Evolutionary conservation across 30 jellyfish, hydroid and myxozoan species (phyloP).

Genomic region (Aurelia sp.): DNA sequence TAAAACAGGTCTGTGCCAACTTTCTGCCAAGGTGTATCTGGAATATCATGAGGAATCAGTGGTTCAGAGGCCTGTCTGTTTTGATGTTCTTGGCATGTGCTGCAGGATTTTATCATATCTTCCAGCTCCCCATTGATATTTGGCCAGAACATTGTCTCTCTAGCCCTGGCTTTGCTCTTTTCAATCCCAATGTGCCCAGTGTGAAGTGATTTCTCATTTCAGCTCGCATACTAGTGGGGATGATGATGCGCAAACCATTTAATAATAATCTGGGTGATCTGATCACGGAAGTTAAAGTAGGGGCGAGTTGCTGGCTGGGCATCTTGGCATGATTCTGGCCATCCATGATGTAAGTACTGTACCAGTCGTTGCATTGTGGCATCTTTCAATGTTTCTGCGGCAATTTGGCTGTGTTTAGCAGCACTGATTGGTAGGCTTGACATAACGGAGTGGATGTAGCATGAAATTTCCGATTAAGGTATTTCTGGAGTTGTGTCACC

Average conservation of each 20-base stretch:
- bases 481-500: constrained; percentile 41
- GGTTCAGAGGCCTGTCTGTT: constrained; percentile 51
- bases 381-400: too few relatives aligned
- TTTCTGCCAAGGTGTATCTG: background rate
- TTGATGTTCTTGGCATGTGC: constrained; percentile 11
- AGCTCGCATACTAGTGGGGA: constrained; percentile 52
- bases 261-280: constrained; percentile 6
- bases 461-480: constrained; percentile 14
- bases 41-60: constrained; percentile 28
- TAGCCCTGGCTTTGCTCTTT: constrained; percentile 48
- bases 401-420: too few relatives aligned
- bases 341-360: too few relatives aligned
- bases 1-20: constrained; percentile 59
- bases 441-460: background rate
- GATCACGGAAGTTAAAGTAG: too few relatives aligned
- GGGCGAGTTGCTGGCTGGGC: too few relatives aligned
- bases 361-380: too few relatives aligned
- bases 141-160: constrained; percentile 58
- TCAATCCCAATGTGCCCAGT: constrained; percentile 63
- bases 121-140: constrained; percentile 32
- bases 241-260: constrained; percentile 36
- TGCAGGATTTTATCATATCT: constrained; percentile 18
- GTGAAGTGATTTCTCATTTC: constrained; percentile 35
- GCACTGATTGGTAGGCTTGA: too few relatives aligned
- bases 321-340: too few relatives aligned